Percentiles rank a stretch among this genome's conserved stretches.
These are phyloP conservation scores for Apodemus agrarius DNA, from an alignment of 2,797 vertebrate species.

Conservation along the genomic window DNA sequence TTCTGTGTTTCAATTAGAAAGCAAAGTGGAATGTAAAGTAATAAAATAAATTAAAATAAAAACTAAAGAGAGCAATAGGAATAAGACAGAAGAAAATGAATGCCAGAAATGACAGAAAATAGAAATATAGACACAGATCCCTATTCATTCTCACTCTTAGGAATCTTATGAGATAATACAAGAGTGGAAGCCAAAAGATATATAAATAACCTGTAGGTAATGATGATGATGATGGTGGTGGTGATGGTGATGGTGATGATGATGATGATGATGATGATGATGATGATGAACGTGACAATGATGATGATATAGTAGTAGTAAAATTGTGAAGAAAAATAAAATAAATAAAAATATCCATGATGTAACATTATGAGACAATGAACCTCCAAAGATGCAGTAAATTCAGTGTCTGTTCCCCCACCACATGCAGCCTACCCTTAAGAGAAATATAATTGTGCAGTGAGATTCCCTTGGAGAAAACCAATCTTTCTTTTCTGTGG, in stretches of 20 bases:
- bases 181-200: background rate
- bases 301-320: background rate
- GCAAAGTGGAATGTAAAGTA: background rate
- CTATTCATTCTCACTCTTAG: background rate
- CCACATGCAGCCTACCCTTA: background rate
- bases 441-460: background rate
- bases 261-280: too few species aligned
- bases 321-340: background rate
- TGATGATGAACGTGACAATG: background rate
- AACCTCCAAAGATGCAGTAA: background rate
- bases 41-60: background rate
- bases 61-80: background rate
- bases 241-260: too few species aligned
- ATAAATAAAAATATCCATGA: background rate
- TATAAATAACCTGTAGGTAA: background rate
- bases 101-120: background rate
- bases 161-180: background rate
- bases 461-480: background rate
- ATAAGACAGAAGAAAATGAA: background rate
- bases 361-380: background rate
- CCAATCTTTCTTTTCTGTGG: background rate
- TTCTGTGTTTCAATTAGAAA: background rate
- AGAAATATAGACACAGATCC: background rate
- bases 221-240: too few species aligned
- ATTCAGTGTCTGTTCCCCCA: background rate